Percentiles rank a stretch among this genome's conserved stretches.
Conservation (phyloP, 1,140 invertebrate genomes). For the Brachionus paranguensis region DNA sequence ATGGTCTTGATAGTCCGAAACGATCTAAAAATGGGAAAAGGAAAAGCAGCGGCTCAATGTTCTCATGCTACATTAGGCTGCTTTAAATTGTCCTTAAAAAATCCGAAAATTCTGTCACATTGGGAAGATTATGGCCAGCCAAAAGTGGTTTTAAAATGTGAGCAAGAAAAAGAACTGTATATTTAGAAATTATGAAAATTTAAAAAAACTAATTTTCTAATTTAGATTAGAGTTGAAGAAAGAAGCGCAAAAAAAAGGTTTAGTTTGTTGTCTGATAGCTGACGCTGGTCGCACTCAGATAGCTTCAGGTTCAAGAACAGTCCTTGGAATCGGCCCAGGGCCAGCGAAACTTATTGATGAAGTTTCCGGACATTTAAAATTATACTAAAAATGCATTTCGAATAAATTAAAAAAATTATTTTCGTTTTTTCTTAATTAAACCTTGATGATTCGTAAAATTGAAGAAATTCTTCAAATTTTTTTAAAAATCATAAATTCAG, state of each 20-base stretch:
- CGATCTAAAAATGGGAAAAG: slow-evolving; percentile 87
- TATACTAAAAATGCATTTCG: slow-evolving; percentile 1
- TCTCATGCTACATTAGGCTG: slow-evolving; percentile 75
- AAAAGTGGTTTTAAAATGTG: slow-evolving; percentile 35
- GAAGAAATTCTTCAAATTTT: too few species aligned
- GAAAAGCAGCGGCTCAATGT: slow-evolving; percentile 80
- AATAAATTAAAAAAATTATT: background rate
- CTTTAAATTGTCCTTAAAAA: slow-evolving; percentile 64
- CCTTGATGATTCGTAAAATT: too few species aligned
- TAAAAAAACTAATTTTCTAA: background rate
- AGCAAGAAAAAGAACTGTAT: slow-evolving; percentile 27
- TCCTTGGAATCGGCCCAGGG: slow-evolving; percentile 39
- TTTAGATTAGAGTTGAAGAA: slow-evolving; percentile 23
- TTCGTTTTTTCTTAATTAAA: too few species aligned
- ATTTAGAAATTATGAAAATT: background rate
- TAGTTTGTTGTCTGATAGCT: background rate
- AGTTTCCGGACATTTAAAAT: slow-evolving; percentile 38
- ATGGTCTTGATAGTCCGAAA: slow-evolving; percentile 77
- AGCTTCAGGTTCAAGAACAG: slow-evolving; percentile 32
- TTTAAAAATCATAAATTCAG: too few species aligned
- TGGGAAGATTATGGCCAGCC: slow-evolving; percentile 32
- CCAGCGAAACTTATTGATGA: slow-evolving; percentile 33
- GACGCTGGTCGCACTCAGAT: slow-evolving; percentile 40
- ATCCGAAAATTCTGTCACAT: background rate
- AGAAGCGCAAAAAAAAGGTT: slow-evolving; percentile 11